Conservation (phyloP, 2,113 vertebrate species). For the Chloebia gouldiae region DNA sequence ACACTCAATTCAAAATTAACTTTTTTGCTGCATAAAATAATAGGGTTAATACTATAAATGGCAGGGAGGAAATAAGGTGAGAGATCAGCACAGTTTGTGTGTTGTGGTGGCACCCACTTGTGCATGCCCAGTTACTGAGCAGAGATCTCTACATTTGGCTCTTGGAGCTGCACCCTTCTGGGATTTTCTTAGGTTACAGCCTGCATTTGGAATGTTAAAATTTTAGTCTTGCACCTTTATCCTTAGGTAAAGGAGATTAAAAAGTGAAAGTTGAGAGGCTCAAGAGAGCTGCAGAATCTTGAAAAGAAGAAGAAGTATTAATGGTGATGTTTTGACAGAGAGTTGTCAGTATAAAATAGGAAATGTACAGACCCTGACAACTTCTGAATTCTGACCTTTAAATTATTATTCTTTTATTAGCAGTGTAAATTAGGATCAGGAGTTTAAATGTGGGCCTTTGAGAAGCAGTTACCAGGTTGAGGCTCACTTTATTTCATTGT, state of each 20-base stretch:
- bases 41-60: not conserved
- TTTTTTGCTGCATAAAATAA: not conserved
- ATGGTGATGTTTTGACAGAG: not conserved
- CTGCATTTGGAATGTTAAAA: not conserved
- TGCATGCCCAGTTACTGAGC: not conserved
- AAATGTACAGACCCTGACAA: not conserved
- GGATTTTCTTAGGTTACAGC: not conserved
- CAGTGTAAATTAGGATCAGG: not conserved
- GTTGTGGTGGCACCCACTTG: not conserved
- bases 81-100: not conserved
- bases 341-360: not conserved
- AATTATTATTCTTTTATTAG: not conserved
- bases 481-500: not conserved
- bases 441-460: not conserved
- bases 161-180: not conserved
- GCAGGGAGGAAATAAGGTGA: not conserved
- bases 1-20: not conserved
- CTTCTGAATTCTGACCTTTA: slow-evolving; percentile 6
- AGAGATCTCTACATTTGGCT: not conserved
- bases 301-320: not conserved
- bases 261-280: not conserved
- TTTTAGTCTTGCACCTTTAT: not conserved
- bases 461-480: not conserved
- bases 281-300: not conserved
- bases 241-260: not conserved